A percentile compares a stretch with the other conserved stretches of the same genome.
These are phyloP conservation scores for Anastrepha obliqua DNA, from an alignment of 1,140 invertebrate genomes.

Conservation along the genomic window DNA sequence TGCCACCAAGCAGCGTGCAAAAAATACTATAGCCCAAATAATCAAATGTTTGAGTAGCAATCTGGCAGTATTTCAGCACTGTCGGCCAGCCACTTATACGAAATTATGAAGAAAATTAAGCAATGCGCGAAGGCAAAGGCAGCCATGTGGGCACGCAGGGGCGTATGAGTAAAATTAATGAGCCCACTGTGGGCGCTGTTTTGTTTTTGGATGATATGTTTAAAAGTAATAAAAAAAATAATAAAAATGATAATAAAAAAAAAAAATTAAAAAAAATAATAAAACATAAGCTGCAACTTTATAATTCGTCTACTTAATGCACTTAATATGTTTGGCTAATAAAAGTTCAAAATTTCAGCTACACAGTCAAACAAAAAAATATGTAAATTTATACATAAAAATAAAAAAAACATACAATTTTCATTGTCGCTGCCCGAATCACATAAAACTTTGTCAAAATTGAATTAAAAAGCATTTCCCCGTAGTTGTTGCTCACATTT, in stretches of 20 bases:
- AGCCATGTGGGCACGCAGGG: neutral
- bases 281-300: neutral
- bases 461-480: neutral
- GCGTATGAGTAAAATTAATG: neutral
- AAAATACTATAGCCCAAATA: neutral
- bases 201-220: too few species aligned
- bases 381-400: neutral
- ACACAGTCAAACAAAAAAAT: neutral
- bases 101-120: neutral
- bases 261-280: neutral
- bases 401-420: neutral
- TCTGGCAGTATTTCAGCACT: slow-evolving; percentile 20
- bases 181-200: too few species aligned
- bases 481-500: neutral
- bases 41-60: neutral
- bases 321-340: neutral
- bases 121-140: neutral
- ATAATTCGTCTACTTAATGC: neutral
- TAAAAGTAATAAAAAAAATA: too few species aligned
- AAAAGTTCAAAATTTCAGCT: neutral
- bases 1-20: neutral
- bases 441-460: neutral
- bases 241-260: neutral
- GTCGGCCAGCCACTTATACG: neutral
- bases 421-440: neutral